These are phyloP conservation scores for Orientallactaga bullata DNA, from an alignment of 2,113 vertebrate species.

Conservation along the genomic window DNA sequence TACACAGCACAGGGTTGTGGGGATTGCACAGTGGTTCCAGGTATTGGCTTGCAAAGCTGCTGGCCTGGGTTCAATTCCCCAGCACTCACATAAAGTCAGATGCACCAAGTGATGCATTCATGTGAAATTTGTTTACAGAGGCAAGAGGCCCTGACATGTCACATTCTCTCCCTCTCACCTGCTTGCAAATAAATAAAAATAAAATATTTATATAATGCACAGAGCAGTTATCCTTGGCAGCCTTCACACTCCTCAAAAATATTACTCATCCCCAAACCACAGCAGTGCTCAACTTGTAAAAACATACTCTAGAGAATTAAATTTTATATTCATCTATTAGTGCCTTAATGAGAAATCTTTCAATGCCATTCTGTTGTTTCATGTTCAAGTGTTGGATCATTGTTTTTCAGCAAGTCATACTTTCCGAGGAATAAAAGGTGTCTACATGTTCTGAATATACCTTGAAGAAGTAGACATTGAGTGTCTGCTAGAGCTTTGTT, in stretches of 20 bases:
- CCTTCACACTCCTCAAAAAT: neutral
- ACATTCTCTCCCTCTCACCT: no score
- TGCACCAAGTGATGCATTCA: no score
- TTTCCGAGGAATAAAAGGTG: neutral
- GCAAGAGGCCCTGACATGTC: no score
- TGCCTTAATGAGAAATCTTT: neutral
- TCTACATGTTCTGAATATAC: neutral
- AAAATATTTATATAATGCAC: neutral
- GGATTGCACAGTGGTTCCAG: no score
- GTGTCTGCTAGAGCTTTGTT: neutral
- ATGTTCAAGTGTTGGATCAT: neutral
- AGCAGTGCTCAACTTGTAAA: neutral
- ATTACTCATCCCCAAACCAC: neutral
- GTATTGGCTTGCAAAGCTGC: no score
- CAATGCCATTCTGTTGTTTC: neutral
- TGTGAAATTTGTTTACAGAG: no score
- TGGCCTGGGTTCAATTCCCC: no score
- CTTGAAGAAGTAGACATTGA: neutral
- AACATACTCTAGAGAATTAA: neutral
- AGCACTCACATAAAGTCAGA: no score
- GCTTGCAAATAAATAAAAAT: no score
- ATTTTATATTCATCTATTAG: neutral
- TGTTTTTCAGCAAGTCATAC: slow-evolving; percentile 10
- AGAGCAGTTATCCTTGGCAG: neutral
- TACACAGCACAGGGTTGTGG: no score